Evolutionary conservation across 1,140 invertebrate genomes (phyloP), one percentile per base, ranked within the genome.

Genomic region (Euwallacea fornicatus): DNA sequence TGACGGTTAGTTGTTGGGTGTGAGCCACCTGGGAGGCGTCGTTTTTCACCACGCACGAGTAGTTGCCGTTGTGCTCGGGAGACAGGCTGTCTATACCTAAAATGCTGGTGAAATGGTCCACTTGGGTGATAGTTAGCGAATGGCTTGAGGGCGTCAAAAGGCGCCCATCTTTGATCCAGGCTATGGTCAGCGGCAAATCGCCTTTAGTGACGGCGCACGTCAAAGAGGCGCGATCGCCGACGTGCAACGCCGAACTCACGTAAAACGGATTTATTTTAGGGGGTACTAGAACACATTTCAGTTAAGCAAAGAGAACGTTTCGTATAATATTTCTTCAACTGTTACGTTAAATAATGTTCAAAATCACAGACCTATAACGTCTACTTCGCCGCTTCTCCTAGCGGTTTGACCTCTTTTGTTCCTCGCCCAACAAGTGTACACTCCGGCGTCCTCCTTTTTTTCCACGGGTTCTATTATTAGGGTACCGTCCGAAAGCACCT

Each of bases 231-330:
- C 91, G 85, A 78, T 93, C 91, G 55, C 89, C 90, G 76, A 95
- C 89, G 77, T 92, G 88, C 41, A 92, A 83, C 73, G 88, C 87
- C 69, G 88, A 84, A 77, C 89, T 87, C 63, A 89, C 88, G 85
- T 90, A 84, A 82, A 92, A 90, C 60, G 90, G 89, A 83, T 89
- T 91, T 83, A 93, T 86, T 85, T 92, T 91, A 74, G 91, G 91
- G 75, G 90, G 90, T 83, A 92, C 91, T 93, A 89, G 74, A 89
- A 88, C 82, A 77, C 78, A 76, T 13, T 16, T n/a, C 21, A 33
- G 21, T 33, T 33, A 33, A 33, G 21, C 21, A 33, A 33, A 33
- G 21, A 33, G 21, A 33, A 33, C 21, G 1, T 33, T 33, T 33
- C 21, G 21, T 33, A 33, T 33, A 33, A 33, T 4, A 33, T 33